A percentile compares a stretch with the other conserved stretches of the same genome.
These are phyloP conservation scores for Andricus grossulariae DNA, from an alignment of 1,140 invertebrate species.

Conservation along the genomic window DNA sequence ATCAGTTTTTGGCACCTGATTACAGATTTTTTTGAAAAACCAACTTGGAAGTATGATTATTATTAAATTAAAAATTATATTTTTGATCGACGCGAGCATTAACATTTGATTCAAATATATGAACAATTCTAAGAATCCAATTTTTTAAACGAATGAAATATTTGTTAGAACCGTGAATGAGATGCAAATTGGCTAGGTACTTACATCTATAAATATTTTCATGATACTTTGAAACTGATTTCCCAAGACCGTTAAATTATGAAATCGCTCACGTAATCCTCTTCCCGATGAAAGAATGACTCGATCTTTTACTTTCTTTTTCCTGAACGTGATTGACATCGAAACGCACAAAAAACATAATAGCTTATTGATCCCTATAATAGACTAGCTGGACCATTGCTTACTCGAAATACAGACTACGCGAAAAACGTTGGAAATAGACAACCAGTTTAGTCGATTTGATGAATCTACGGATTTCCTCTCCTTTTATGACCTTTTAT, in stretches of 20 bases:
- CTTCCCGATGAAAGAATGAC: constrained; percentile 23
- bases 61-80: too few relatives aligned
- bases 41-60: too few relatives aligned
- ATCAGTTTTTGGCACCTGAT: too few relatives aligned
- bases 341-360: constrained; percentile 27
- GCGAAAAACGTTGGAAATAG: constrained; percentile 2
- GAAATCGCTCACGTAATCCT: constrained; percentile 18
- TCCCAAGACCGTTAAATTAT: not conserved
- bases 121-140: too few relatives aligned
- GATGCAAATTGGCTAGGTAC: too few relatives aligned
- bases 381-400: constrained; percentile 21
- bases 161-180: too few relatives aligned
- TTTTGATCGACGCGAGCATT: too few relatives aligned
- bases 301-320: constrained; percentile 21
- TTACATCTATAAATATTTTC: not conserved
- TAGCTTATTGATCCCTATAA: constrained; percentile 24
- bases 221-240: not conserved
- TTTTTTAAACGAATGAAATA: too few relatives aligned
- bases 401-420: constrained; percentile 3
- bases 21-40: too few relatives aligned
- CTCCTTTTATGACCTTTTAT: constrained; percentile 18
- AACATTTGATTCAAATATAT: too few relatives aligned
- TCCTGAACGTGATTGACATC: constrained; percentile 15
- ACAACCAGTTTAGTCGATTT: constrained; percentile 25
- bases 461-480: not conserved